phyloP scores from a whole-genome alignment of 1,140 invertebrate genomes.

The Thalassaphorura encarpata region DNA sequence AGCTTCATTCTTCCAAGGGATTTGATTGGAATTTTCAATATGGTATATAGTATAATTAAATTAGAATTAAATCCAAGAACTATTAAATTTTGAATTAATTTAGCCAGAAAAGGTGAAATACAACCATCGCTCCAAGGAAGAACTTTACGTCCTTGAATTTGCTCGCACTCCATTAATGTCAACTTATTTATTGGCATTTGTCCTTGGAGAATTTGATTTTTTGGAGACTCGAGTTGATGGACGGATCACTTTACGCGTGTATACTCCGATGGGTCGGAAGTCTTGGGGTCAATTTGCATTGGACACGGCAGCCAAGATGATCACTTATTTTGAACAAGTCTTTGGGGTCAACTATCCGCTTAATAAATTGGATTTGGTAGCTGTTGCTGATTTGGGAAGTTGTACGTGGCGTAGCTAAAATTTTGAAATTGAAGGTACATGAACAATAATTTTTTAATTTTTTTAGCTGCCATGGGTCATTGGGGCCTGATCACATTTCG shows the following conservation, averaged over 20 bases:
- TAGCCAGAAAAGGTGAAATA: constrained; percentile 17
- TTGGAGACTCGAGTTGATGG: constrained; percentile 1
- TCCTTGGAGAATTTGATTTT: constrained; percentile 20
- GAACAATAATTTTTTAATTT: not conserved
- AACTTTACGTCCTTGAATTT: constrained; percentile 25
- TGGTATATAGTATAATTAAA: constrained; percentile 39
- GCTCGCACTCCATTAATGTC: constrained; percentile 33
- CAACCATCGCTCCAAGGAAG: constrained; percentile 6
- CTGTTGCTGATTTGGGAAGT: constrained; percentile 6
- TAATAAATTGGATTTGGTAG: constrained; percentile 19
- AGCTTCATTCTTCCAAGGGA: constrained; percentile 55
- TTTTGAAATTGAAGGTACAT: not conserved
- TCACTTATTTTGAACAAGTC: constrained; percentile 12
- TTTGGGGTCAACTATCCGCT: constrained; percentile 14
- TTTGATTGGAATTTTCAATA: constrained; percentile 48
- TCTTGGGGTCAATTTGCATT: constrained; percentile 9
- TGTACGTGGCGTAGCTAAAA: not conserved
- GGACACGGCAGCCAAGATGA: not conserved
- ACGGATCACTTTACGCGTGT: not conserved
- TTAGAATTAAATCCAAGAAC: constrained; percentile 28
- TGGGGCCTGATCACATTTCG: constrained; percentile 44
- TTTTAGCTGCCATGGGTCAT: constrained; percentile 41
- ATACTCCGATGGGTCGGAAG: not conserved
- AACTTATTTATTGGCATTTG: constrained; percentile 29
- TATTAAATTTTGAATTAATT: constrained; percentile 10